phyloP scores from a whole-genome alignment of 2,113 vertebrate species.

The Scytalopus superciliaris region DNA sequence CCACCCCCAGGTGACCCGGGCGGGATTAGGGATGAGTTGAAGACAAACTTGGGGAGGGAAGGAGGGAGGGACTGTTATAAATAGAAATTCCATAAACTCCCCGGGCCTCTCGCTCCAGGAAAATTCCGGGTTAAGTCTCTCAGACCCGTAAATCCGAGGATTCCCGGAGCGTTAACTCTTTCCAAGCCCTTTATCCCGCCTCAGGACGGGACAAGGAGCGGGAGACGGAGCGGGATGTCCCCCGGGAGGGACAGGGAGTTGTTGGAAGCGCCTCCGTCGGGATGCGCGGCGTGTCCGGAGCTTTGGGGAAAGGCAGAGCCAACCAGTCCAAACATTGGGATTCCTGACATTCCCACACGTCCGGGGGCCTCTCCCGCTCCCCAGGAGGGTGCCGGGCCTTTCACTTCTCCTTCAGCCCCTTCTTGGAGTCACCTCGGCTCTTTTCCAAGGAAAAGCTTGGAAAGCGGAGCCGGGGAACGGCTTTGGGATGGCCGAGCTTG shows the following conservation, averaged over 20 bases:
- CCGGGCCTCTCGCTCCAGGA: constrained; percentile 61
- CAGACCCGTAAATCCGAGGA: constrained; percentile 56
- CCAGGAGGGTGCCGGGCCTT: neutral
- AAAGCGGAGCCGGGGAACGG: neutral
- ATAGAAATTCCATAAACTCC: constrained; percentile 68
- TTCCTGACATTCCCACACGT: constrained; percentile 85
- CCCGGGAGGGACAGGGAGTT: neutral
- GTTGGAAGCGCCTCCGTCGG: neutral
- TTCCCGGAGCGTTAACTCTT: neutral
- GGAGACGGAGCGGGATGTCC: neutral
- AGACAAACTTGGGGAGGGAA: neutral
- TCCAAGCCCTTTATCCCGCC: neutral
- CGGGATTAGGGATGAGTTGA: constrained; percentile 74
- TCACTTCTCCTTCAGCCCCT: neutral
- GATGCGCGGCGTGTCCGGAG: neutral
- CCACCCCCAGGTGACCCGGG: constrained; percentile 69
- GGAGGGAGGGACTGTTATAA: constrained; percentile 62
- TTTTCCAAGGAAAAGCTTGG: neutral
- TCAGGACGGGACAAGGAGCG: neutral
- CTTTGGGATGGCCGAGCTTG: neutral
- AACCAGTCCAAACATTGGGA: constrained; percentile 83
- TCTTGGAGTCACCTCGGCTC: neutral
- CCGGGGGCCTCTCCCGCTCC: constrained; percentile 34
- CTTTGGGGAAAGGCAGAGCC: constrained; percentile 61
- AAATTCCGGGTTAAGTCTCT: constrained; percentile 65